These are phyloP conservation scores for Blastobasis adustella DNA, from an alignment of 2,888 invertebrate genomes.

Conservation along the genomic window DNA sequence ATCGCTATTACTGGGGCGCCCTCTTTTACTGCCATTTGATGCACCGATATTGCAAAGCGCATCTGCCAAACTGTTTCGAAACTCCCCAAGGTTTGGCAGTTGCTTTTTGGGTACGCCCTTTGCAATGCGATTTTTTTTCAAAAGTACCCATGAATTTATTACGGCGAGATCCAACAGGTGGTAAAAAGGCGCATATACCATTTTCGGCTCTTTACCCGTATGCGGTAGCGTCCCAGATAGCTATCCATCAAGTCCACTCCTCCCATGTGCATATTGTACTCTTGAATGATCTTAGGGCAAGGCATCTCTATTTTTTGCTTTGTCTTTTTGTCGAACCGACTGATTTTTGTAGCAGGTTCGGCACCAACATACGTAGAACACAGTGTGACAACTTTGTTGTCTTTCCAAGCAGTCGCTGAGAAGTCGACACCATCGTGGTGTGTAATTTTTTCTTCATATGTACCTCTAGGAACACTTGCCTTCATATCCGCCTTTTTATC, in stretches of 20 bases:
- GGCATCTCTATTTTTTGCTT: neutral
- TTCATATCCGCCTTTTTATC: constrained; percentile 13
- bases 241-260: constrained; percentile 4
- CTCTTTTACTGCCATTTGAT: constrained; percentile 4
- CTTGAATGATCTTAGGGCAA: constrained; percentile 1
- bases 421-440: constrained; percentile 4
- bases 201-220: neutral
- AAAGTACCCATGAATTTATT: neutral
- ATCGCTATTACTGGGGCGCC: constrained; percentile 4
- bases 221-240: constrained; percentile 1
- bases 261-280: constrained; percentile 5
- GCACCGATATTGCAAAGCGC: neutral
- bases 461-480: constrained; percentile 10
- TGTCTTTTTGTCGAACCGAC: neutral
- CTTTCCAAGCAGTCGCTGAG: constrained; percentile 9
- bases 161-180: neutral
- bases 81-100: neutral
- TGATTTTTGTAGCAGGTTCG: neutral
- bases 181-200: constrained; percentile 5
- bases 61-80: neutral
- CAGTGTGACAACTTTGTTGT: constrained; percentile 5
- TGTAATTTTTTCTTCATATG: constrained; percentile 9
- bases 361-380: constrained; percentile 6
- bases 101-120: neutral
- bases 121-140: neutral